Conservation (phyloP, 2,888 invertebrate genomes). For the Taphrorychus bicolor region DNA sequence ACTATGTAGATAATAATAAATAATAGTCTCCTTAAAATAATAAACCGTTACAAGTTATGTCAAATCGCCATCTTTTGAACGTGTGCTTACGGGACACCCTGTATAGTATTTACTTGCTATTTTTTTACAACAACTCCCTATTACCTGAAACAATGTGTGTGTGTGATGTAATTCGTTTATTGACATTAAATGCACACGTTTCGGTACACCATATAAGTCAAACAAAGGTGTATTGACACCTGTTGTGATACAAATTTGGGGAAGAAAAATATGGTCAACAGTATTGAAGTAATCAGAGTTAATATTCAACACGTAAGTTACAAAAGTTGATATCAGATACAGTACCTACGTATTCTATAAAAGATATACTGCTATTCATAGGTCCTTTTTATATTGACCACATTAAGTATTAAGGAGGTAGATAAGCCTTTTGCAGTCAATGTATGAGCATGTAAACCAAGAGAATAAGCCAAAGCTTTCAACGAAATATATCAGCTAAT, state of each 20-base stretch:
- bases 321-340: too few relatives aligned
- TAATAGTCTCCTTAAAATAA: too few relatives aligned
- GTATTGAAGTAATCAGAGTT: too few relatives aligned
- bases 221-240: conserved; percentile 26
- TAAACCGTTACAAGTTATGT: too few relatives aligned
- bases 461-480: too few relatives aligned
- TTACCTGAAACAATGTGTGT: background rate
- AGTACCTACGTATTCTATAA: too few relatives aligned
- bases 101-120: background rate
- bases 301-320: too few relatives aligned
- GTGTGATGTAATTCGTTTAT: conserved; percentile 17
- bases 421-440: background rate
- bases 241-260: conserved; percentile 11
- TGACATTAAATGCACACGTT: conserved; percentile 3
- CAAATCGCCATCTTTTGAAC: too few relatives aligned
- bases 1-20: too few relatives aligned
- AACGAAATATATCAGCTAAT: conserved; percentile 47
- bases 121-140: background rate
- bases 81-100: too few relatives aligned
- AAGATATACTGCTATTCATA: too few relatives aligned
- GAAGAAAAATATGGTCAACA: background rate
- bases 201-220: conserved; percentile 1
- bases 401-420: background rate
- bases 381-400: too few relatives aligned
- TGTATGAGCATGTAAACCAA: background rate